A percentile compares a stretch with the other conserved stretches of the same genome.
phyloP scores from a whole-genome alignment of 1,140 invertebrate genomes.

The Gonioctena quinquepunctata region DNA sequence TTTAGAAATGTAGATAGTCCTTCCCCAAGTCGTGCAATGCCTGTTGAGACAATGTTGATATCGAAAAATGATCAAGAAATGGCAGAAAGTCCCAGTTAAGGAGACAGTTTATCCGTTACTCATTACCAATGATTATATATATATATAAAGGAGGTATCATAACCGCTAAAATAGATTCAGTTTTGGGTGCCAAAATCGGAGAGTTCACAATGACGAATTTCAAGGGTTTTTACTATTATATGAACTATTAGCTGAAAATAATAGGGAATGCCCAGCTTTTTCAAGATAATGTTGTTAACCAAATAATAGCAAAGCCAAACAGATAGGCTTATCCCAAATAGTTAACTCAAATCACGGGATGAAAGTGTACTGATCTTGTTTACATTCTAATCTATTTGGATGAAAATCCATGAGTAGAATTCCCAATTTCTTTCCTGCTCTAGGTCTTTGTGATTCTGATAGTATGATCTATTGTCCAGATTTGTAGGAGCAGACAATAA shows the following conservation, averaged over 20 bases:
- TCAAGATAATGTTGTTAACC: neutral
- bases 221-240: neutral
- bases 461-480: no score
- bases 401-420: no score
- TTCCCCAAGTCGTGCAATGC: conserved; percentile 53
- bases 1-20: conserved; percentile 62
- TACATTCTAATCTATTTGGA: neutral
- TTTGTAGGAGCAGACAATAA: no score
- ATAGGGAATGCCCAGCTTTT: neutral
- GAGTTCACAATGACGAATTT: neutral
- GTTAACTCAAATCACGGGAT: no score
- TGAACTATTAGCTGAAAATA: neutral
- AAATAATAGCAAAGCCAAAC: neutral
- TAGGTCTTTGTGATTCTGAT: no score
- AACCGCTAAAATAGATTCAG: neutral
- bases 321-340: no score
- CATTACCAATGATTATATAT: neutral
- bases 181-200: neutral
- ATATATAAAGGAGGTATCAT: neutral
- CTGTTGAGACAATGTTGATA: conserved; percentile 55
- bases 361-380: neutral
- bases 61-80: conserved; percentile 53
- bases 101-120: neutral
- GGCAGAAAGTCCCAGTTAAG: conserved; percentile 53
- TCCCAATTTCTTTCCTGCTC: no score